phyloP scores from a whole-genome alignment of 2,797 vertebrate species.

The Morus bassanus region DNA sequence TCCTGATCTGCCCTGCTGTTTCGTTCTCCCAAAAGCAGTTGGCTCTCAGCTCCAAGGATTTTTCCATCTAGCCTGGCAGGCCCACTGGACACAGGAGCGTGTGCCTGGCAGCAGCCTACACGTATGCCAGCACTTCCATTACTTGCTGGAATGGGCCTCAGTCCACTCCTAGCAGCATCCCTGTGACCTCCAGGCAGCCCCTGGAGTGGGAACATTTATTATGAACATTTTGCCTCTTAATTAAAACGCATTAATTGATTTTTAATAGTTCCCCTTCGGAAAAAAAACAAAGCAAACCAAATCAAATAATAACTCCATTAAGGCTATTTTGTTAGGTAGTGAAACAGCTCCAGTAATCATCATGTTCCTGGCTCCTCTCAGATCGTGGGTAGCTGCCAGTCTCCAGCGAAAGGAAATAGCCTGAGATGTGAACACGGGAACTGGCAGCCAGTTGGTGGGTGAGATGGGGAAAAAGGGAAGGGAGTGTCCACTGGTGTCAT shows the following conservation, averaged over 20 bases:
- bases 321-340: slow-evolving; percentile 28
- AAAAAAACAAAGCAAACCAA: slow-evolving; percentile 32
- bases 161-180: neutral
- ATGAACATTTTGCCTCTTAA: slow-evolving; percentile 46
- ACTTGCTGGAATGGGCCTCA: neutral
- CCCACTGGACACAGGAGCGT: fast-evolving
- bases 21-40: neutral
- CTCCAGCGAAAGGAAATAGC: slow-evolving; percentile 18
- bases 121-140: slow-evolving; percentile 24
- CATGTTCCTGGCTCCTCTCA: slow-evolving; percentile 31
- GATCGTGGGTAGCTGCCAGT: slow-evolving; percentile 22
- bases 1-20: neutral
- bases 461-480: neutral
- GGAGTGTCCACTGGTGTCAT: neutral
- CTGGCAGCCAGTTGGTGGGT: neutral
- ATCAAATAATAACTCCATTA: slow-evolving; percentile 59
- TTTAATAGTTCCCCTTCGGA: slow-evolving; percentile 27
- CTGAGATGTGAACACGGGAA: neutral
- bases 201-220: neutral
- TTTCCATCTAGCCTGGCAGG: neutral
- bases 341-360: neutral
- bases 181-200: neutral
- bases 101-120: neutral
- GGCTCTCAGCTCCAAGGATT: neutral
- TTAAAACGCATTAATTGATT: slow-evolving; percentile 62